Conservation (phyloP, 2,888 invertebrate genomes). For the Acanthosepion lycidas region DNA sequence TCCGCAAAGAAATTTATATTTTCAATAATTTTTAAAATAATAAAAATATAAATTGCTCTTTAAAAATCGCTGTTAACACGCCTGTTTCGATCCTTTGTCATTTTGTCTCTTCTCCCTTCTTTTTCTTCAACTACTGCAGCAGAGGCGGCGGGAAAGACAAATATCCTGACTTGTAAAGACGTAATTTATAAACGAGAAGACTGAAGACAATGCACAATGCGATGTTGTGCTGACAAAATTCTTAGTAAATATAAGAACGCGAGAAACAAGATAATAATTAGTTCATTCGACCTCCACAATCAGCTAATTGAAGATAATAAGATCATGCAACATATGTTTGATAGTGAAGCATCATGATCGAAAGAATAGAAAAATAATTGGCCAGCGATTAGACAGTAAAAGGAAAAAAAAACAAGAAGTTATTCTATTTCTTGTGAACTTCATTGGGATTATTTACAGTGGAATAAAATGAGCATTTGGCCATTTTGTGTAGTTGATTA, state of each 20-base stretch:
- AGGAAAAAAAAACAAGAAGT: background rate
- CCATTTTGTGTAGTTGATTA: background rate
- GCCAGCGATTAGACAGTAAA: background rate
- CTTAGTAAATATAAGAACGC: slow-evolving; percentile 1
- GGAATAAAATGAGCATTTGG: no score
- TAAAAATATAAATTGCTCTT: background rate
- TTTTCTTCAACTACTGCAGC: background rate
- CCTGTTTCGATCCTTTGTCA: background rate
- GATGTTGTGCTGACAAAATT: background rate
- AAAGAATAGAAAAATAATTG: background rate
- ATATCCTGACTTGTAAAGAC: background rate
- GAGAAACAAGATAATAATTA: background rate
- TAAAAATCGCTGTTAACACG: background rate
- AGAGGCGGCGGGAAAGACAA: background rate
- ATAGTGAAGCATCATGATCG: background rate
- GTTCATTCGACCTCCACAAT: background rate
- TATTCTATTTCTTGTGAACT: background rate
- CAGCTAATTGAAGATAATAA: background rate
- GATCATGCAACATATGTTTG: background rate
- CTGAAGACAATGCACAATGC: background rate
- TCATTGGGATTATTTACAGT: background rate
- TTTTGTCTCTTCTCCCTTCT: background rate
- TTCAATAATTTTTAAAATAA: no score
- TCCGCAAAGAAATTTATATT: background rate
- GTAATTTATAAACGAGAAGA: background rate